These are phyloP conservation scores for Aplysina aerophoba DNA, from an alignment of 37 sponge, comb jelly and placozoan species.

Conservation along the genomic window DNA sequence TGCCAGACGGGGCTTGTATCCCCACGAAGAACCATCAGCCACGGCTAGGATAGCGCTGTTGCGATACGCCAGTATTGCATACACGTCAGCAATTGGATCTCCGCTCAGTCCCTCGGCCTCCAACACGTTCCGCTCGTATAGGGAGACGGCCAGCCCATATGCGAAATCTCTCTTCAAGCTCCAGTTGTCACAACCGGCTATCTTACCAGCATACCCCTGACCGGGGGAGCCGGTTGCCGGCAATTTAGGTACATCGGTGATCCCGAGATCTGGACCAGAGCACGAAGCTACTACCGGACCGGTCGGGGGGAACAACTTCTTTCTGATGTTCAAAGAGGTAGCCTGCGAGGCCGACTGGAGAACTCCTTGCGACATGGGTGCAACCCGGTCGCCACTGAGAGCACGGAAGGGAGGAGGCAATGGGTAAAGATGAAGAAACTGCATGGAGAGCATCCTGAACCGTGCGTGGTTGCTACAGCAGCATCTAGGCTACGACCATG, in stretches of 20 bases:
- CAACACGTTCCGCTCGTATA: slow-evolving; percentile 63
- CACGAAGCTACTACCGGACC: slow-evolving; percentile 46
- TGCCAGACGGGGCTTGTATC: slow-evolving; percentile 84
- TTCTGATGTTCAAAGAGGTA: not conserved
- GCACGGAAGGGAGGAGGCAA: too few species aligned
- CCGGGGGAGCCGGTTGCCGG: not conserved
- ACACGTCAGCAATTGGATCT: slow-evolving; percentile 94
- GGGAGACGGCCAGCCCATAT: slow-evolving; percentile 85
- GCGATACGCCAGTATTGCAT: slow-evolving; percentile 55
- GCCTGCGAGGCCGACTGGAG: not conserved
- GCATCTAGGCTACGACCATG: too few species aligned
- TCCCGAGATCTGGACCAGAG: slow-evolving; percentile 85
- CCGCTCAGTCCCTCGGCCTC: slow-evolving; percentile 34
- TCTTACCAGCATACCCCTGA: not conserved
- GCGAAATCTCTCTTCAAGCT: slow-evolving; percentile 62
- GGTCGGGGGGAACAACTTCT: slow-evolving; percentile 26
- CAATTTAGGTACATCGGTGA: slow-evolving; percentile 37
- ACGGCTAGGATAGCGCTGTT: slow-evolving; percentile 78
- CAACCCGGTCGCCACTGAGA: too few species aligned
- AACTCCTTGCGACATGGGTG: not conserved
- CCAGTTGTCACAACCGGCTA: slow-evolving; percentile 73
- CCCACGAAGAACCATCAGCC: slow-evolving; percentile 91
- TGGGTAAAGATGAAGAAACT: too few species aligned
- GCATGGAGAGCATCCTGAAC: too few species aligned
- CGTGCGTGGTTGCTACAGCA: not conserved